Evolutionary conservation across 1,140 invertebrate species (phyloP).

Genomic region (Maniola jurtina): DNA sequence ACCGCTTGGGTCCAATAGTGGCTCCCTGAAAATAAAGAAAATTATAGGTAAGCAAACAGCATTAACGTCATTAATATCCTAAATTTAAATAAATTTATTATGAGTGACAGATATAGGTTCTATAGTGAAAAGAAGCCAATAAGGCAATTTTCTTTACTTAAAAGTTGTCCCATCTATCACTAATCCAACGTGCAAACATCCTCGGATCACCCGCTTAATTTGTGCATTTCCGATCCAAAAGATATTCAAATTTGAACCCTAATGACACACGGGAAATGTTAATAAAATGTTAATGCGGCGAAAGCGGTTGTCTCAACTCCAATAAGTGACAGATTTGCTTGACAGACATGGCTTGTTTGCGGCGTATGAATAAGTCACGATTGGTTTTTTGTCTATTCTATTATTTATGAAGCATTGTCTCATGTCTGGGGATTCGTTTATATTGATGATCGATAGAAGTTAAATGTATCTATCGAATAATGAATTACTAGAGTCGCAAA

Average conservation of each 20-base stretch:
- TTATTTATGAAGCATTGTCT: conserved; percentile 57
- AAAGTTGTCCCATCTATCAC: not conserved
- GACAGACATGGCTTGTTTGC: conserved; percentile 66
- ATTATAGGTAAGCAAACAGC: too few species aligned
- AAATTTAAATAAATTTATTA: too few species aligned
- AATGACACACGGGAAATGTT: conserved; percentile 75
- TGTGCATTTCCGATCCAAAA: conserved; percentile 74
- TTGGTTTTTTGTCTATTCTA: conserved; percentile 65
- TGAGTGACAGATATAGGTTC: too few species aligned
- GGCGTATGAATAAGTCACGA: conserved; percentile 70
- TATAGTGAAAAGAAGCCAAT: too few species aligned
- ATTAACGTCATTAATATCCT: too few species aligned
- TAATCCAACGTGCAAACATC: not conserved
- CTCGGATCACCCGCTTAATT: conserved; percentile 62
- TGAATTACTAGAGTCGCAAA: not conserved
- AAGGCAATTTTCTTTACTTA: too few species aligned
- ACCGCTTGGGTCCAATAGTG: too few species aligned
- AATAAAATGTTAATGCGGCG: conserved; percentile 77
- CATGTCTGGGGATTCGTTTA: conserved; percentile 18
- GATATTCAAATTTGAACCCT: conserved; percentile 77
- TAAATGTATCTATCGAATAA: not conserved
- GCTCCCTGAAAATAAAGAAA: too few species aligned
- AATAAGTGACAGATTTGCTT: conserved; percentile 78
- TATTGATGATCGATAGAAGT: conserved; percentile 23
- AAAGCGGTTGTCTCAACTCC: conserved; percentile 56